Evolutionary conservation across 2,888 invertebrate species (phyloP), one percentile per base, ranked within the genome.

Genomic region (Leptodirus hochenwartii): DNA sequence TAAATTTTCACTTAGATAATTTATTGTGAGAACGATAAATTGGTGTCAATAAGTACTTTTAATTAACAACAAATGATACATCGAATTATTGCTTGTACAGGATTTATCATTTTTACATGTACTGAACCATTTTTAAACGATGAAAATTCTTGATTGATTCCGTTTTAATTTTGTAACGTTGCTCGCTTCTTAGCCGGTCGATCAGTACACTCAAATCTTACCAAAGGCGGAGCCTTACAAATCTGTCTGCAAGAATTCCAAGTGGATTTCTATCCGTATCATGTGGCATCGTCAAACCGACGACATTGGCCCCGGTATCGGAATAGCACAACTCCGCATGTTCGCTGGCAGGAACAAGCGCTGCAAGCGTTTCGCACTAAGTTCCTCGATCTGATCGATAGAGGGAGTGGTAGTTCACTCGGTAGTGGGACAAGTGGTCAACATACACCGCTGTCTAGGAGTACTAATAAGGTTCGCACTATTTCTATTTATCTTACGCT

Each of bases 231-330:
- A 2, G 91, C 95, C 1, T 57, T 98, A 30, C 95, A 95, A 61
- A 73, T 96, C 34, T 80, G 82, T 0, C 61, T 98, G 22, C 73
- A 76, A 38, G 78, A 78, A 49, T 78, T 80, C 60, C 81, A 82
- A 58, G 64, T 93, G 2, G 95, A 98, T 54, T 79, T 84, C 47
- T 98, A 96, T 61, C 96, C 98, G 0, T 95, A 90, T 59, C 93
- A 96, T 57, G 67, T 85, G 47, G 90, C 91, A 16, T 72, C 80
- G 44, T 77, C 80, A 17, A 82, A 84, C 51, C 64, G 93, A 34
- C 69, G 77, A 39, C 82, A 87, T 52, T 95, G 95, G 95, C 70
- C 84, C 22, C 76, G 78, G 36, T 79, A 77, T 45, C 65, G 67
- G 47, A 85, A 90, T 53, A 72, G 75, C 27, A 69, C 74, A 4